A percentile compares a stretch with the other conserved stretches of the same genome.
These are phyloP conservation scores for Helicoverpa zea DNA, from an alignment of 1,140 invertebrate genomes.

Conservation along the genomic window DNA sequence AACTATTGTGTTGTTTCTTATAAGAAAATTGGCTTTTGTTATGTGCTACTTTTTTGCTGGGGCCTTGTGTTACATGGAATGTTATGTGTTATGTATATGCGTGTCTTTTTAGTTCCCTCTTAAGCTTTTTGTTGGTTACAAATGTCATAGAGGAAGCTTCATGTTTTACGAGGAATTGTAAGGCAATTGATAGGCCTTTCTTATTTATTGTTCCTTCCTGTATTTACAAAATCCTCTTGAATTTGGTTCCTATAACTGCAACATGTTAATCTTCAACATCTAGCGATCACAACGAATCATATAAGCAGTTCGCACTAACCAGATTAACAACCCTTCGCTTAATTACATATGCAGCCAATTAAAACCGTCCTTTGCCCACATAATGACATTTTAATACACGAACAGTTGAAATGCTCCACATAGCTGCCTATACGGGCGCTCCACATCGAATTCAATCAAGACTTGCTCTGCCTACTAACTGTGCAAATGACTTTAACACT, in stretches of 20 bases:
- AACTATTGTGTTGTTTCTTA: slow-evolving; percentile 46
- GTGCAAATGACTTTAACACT: slow-evolving; percentile 23
- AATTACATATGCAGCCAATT: slow-evolving; percentile 13
- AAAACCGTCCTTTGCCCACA: slow-evolving; percentile 14
- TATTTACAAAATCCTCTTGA: too few species aligned
- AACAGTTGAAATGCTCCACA: slow-evolving; percentile 26
- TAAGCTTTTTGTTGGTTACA: background rate
- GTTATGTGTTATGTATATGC: slow-evolving; percentile 32
- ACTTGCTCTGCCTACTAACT: background rate
- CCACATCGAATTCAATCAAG: slow-evolving; percentile 23
- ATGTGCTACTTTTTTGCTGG: slow-evolving; percentile 10
- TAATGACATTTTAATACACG: slow-evolving; percentile 26
- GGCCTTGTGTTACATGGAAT: slow-evolving; percentile 30
- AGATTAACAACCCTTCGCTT: background rate
- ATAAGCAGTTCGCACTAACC: background rate
- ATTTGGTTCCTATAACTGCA: too few species aligned
- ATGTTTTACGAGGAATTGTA: slow-evolving; percentile 20
- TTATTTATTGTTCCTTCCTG: background rate
- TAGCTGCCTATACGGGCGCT: background rate
- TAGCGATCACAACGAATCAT: too few species aligned
- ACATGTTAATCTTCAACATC: too few species aligned
- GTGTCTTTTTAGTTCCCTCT: slow-evolving; percentile 14
- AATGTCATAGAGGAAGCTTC: background rate
- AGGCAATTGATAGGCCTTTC: slow-evolving; percentile 23
- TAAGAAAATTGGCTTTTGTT: slow-evolving; percentile 34